Evolutionary conservation across 2,888 invertebrate species (phyloP).

Genomic region (Thera obeliscata): DNA sequence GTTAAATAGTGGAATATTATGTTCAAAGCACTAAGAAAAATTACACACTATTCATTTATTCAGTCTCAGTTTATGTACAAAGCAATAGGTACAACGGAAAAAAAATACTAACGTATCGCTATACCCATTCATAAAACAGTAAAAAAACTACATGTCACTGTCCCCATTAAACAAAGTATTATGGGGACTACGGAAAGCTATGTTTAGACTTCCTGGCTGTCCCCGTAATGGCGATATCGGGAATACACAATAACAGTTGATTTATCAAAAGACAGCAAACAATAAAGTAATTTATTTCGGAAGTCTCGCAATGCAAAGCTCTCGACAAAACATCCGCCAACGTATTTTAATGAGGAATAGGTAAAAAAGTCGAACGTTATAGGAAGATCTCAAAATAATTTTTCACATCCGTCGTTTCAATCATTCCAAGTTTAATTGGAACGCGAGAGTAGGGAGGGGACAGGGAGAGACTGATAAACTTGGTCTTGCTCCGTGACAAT

Average conservation of each 20-base stretch:
- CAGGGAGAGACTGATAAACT: conserved; percentile 5
- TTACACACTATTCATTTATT: too few species aligned
- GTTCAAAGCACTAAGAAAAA: too few species aligned
- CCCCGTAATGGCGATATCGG: neutral
- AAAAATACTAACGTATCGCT: neutral
- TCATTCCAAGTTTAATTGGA: conserved; percentile 63
- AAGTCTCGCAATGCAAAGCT: conserved; percentile 22
- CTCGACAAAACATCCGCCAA: conserved; percentile 28
- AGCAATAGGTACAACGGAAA: neutral
- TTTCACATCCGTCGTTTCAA: conserved; percentile 59
- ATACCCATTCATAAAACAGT: neutral
- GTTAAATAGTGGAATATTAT: too few species aligned
- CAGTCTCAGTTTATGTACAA: too few species aligned
- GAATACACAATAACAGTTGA: neutral
- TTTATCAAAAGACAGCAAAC: conserved; percentile 1
- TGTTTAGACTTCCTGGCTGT: too few species aligned
- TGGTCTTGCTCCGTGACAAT: conserved; percentile 12
- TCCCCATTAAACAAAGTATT: too few species aligned
- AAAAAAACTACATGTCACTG: neutral
- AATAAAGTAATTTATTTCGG: conserved; percentile 34
- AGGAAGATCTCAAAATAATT: conserved; percentile 44
- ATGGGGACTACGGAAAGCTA: too few species aligned
- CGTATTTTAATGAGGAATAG: conserved; percentile 37
- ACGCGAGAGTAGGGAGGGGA: conserved; percentile 45
- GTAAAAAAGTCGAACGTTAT: conserved; percentile 31